Conservation (phyloP, 2,888 invertebrate genomes). For the Metallyticus violacea region DNA sequence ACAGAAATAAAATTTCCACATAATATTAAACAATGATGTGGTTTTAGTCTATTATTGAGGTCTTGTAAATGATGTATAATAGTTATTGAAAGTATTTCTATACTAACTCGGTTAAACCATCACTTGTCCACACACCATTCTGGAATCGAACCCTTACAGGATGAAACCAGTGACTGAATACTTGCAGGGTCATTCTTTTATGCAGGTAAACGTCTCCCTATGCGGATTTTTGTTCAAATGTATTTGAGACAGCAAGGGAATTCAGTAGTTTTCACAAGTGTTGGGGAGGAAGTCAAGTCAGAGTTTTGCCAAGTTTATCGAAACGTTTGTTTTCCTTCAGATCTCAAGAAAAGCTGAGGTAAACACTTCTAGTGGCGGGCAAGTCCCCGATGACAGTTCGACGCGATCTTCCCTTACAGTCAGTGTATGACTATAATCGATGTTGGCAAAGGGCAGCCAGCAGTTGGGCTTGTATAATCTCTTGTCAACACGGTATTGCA, state of each 20-base stretch:
- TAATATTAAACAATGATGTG: too few relatives aligned
- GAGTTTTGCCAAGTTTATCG: neutral
- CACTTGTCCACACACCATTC: too few relatives aligned
- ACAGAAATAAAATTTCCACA: too few relatives aligned
- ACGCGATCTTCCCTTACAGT: neutral
- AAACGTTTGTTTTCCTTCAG: neutral
- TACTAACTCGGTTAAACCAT: too few relatives aligned
- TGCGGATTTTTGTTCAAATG: neutral
- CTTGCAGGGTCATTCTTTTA: too few relatives aligned
- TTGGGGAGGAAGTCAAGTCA: neutral
- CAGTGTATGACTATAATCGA: slow-evolving; percentile 23
- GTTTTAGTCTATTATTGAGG: too few relatives aligned
- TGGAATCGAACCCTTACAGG: neutral
- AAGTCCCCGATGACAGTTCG: neutral
- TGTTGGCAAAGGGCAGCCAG: slow-evolving; percentile 7
- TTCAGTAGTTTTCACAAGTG: too few relatives aligned
- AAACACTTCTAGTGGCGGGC: neutral
- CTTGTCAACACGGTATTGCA: slow-evolving; percentile 18
- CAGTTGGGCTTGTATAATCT: slow-evolving; percentile 21
- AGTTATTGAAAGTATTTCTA: too few relatives aligned
- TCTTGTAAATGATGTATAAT: too few relatives aligned
- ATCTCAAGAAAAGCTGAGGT: neutral
- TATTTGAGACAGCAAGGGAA: neutral
- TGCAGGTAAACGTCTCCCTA: neutral
- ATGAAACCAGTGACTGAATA: too few relatives aligned